Base-by-base conservation (phyloP, 1,140 invertebrate species). In the Glossosoma conforme region DNA sequence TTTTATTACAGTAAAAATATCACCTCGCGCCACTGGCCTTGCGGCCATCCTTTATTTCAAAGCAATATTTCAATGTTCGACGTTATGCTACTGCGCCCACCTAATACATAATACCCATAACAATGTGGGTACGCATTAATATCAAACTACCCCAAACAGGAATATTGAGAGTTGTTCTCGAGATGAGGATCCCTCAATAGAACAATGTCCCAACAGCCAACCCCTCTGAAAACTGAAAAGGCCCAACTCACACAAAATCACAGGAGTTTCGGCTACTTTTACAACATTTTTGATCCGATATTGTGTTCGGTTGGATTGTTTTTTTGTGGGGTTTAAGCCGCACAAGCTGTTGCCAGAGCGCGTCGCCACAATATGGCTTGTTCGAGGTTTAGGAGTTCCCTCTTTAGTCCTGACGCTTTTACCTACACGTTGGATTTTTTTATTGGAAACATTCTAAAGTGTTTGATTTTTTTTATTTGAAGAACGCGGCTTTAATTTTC, bases 101-200 rank as follows among this genome's bases (percentile, higher is more conserved):
- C n/a, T n/a, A n/a, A n/a, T n/a, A n/a, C n/a, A n/a, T n/a, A n/a
- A n/a, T n/a, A n/a, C n/a, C n/a, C n/a, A 58, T 58, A 58, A 58
- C 56, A 58, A 53, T 54, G 51, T 58, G 48, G 51, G 51, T 43
- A 58, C 51, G 51, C 56, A 58, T 58, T 58, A 58, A 58, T 58
- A 58, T 54, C 53, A 58, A 53, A 58, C 56, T 54, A 58, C 54
- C 56, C 56, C 51, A 58, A 58, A 58, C 56, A 58, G 54, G 54
- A 58, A 58, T 58, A 58, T 38, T 32, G 44, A 43, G 54, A 57
- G 44, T 33, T 52, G 40, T 57, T 51, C 48, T 42, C 43, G 53
- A 48, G 45, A 53, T 18, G 45, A 30, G 22, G 13, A 42, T 2
- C 18, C 19, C 40, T 10, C 24, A 19, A 14, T 6, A 25, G 6